Evolutionary conservation across 2,113 vertebrate species (phyloP), one percentile per base, ranked within the genome.

Genomic region (Cyphomyrus plagiostoma): DNA sequence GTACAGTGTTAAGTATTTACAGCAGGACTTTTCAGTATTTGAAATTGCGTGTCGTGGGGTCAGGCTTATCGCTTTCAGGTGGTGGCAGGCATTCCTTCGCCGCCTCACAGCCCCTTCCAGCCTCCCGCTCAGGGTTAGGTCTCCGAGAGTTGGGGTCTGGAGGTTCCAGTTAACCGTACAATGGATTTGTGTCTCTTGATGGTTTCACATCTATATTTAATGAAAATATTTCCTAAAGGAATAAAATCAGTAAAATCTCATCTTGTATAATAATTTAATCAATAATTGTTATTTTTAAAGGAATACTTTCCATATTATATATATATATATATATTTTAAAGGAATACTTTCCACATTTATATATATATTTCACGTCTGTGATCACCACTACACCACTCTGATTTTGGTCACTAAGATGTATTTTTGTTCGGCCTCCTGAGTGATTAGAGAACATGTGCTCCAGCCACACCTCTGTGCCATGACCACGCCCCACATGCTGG

Each of bases 1-100:
- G 90, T 96, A 96, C 94, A 96, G 91, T 48, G 42, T 93, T 91
- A 94, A 92, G 91, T 95, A 95, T 96, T 93, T 95, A 96, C 95
- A 96, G 89, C 91, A 93, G 90, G 91, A 90, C 93, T 88, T 58
- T 88, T 88, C 53, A 95, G 93, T 94, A 95, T 94, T 94, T 95
- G 92, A 90, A 94, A 90, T 91, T 93, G 92, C 92, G 90, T 90
- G 93, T 89, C 85, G 39, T 86, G 88, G 53, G 35, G 93, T 90
- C 92, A 93, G 90, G 88, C 88, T 93, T 89, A 23, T 62, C 92
- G 93, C 93, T 90, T 91, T 92, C 92, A 94, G 93, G 62, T 9
- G 21, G 13, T 4, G 13, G 15, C 10, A 35, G 62, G 66, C 19
- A 1, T 9, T 46, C 21, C 0, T 13, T 4, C 58, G 45, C n/a